These are phyloP conservation scores for Halisarca cf. caerulea DNA, from an alignment of 37 sponge, comb jelly and placozoan species.

Conservation along the genomic window DNA sequence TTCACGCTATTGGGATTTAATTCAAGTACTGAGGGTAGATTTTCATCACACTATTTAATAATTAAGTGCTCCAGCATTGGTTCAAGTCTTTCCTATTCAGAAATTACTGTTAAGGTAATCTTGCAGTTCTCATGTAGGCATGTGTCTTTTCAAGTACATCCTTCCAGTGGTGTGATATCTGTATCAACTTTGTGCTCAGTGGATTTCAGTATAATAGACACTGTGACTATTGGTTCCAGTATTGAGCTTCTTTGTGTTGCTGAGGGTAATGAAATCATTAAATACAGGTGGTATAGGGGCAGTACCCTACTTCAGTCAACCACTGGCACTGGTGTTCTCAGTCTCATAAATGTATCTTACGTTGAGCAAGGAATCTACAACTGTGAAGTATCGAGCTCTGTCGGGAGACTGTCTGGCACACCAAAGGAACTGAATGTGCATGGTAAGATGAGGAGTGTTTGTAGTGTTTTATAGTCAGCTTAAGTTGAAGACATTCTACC, in stretches of 20 bases:
- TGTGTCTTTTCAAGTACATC: background rate
- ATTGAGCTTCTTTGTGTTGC: background rate
- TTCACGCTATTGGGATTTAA: background rate
- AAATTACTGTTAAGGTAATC: background rate
- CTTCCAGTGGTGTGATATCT: background rate
- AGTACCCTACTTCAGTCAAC: background rate
- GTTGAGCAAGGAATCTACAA: background rate
- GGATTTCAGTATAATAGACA: background rate
- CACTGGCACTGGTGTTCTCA: background rate
- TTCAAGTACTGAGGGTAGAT: background rate
- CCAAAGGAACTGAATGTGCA: background rate
- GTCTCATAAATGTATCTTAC: background rate
- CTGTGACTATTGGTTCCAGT: constrained; percentile 12
- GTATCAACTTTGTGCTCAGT: constrained; percentile 9
- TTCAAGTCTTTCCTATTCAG: too few species aligned
- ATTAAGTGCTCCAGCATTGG: too few species aligned
- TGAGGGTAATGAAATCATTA: background rate
- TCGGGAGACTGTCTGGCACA: background rate
- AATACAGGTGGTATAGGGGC: background rate
- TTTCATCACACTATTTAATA: too few species aligned
- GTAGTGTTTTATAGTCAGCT: too few species aligned
- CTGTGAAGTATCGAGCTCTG: background rate
- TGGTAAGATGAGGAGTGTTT: too few species aligned
- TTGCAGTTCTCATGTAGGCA: background rate
- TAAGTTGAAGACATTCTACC: too few species aligned